Base-by-base conservation (phyloP, 2,888 invertebrate genomes). In the Cancer borealis region DNA sequence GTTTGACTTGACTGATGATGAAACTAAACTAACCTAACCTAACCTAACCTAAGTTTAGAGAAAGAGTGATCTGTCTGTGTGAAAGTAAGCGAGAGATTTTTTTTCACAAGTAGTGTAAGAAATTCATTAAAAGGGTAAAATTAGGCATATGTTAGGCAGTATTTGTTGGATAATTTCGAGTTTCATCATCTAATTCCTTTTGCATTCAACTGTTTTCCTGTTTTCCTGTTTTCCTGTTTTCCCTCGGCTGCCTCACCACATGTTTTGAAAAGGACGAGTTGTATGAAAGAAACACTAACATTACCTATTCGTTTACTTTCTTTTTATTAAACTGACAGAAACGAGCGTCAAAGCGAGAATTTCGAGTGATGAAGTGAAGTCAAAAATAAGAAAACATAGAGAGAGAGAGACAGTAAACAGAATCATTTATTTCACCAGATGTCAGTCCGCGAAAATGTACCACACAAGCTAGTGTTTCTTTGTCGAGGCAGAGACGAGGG, bases 401-500 rank as follows among this genome's bases (percentile, higher is more conserved):
- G 66, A 66, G 12, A 21, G n/a, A 66, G 0, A 66, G 66, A 66
- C n/a, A 66, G 66, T 66, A 66, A 66, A 66, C 66, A 21, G n/a
- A 66, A 66, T 66, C n/a, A 66, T 66, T 66, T 66, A 66, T 66
- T 66, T 66, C n/a, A n/a, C n/a, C n/a, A 66, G n/a, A n/a, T n/a
- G n/a, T 66, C 66, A 66, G 66, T n/a, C n/a, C n/a, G 21, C 17
- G n/a, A 66, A 66, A 66, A 66, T 66, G 5, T 6, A n/a, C 66
- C 66, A 66, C 66, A 66, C 66, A 66, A n/a, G n/a, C 66, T 66
- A 66, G n/a, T 66, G 66, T 66, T 66, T 66, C 66, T 66, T 14
- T 66, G 66, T n/a, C 66, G 66, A 66, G 66, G n/a, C n/a, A 66
- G 66, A 21, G 66, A 66, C 66, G 66, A 4, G 21, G n/a, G 17